phyloP scores from a whole-genome alignment of 2,797 vertebrate species.

The Rhinella marina region DNA sequence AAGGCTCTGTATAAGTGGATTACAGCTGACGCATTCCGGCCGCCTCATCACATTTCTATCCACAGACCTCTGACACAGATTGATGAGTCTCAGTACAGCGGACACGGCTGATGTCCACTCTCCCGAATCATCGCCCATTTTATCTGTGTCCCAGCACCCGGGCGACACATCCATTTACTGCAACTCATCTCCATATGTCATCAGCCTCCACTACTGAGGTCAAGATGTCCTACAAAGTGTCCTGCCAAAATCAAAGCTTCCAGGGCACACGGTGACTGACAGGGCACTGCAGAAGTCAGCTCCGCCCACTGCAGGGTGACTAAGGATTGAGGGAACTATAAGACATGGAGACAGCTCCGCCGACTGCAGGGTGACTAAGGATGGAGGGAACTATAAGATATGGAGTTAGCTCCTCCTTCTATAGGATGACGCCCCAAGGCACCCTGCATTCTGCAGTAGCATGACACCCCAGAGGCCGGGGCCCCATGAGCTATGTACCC shows the following conservation, averaged over 20 bases:
- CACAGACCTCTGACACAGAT: constrained; percentile 10
- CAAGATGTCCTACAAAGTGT: not conserved
- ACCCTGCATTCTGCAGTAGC: too few species aligned
- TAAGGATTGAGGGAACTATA: too few species aligned
- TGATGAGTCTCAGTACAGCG: not conserved
- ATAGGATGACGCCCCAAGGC: too few species aligned
- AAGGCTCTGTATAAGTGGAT: constrained; percentile 18
- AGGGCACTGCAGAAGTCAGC: not conserved
- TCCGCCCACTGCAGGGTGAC: not conserved
- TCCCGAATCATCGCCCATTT: not conserved
- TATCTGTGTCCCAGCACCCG: not conserved
- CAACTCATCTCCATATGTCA: not conserved
- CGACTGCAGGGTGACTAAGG: not conserved
- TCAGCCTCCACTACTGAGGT: not conserved
- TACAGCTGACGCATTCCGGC: not conserved
- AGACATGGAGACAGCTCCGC: too few species aligned
- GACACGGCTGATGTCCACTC: not conserved
- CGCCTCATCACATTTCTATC: not conserved
- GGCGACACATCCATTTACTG: not conserved
- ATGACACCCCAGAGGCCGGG: too few species aligned
- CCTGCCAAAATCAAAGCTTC: not conserved
- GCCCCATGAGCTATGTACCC: too few species aligned
- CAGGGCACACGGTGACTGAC: not conserved
- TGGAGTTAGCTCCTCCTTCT: not conserved
- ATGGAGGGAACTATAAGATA: too few species aligned